Evolutionary conservation across 2,888 invertebrate genomes (phyloP), one percentile per base, ranked within the genome.

Genomic region (Agrenia bidenticulata): DNA sequence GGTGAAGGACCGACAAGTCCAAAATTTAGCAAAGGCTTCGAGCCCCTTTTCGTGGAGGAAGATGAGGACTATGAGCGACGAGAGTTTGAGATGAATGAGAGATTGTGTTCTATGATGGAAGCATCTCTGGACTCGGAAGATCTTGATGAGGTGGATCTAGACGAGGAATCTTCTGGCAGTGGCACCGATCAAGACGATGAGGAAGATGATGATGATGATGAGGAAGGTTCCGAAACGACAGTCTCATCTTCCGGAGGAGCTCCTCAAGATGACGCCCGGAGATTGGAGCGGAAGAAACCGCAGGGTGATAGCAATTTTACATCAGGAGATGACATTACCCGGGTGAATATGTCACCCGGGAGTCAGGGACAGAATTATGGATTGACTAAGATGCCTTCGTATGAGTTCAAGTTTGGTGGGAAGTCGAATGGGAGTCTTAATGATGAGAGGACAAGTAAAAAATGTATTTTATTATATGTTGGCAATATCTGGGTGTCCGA

Each of bases 341-440:
- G 21, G 19, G 15, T 27, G 24, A 21, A 21, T 19, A 24, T 50
- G 9, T 15, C 21, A 21, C 11, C 42, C n/a, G 27, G 24, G 27
- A 19, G 32, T 32, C 60, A 24, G 64, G 61, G 55, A 41, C 61
- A 69, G 19, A 67, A 55, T 41, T 70, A 61, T 50, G 64, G 62
- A 15, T 51, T 76, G 39, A 73, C 73, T 61, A 76, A 76, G 66
- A 71, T 76, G 74, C 68, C 73, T 5, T 74, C 74, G 0, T 69
- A 74, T 63, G 74, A 76, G 54, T 76, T 74, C 65, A 74, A 74
- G 56, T 65, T 69, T 26, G 4, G 4, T 32, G 32, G 11, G 32
- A 32, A 32, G 32, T 32, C 32, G 32, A 11, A 32, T 32, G 32
- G 32, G 32, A 32, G n/a, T n/a, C n/a, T n/a, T n/a, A n/a, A n/a